Base-by-base conservation (phyloP, 2,797 vertebrate genomes). In the Pseudopleuronectes americanus region DNA sequence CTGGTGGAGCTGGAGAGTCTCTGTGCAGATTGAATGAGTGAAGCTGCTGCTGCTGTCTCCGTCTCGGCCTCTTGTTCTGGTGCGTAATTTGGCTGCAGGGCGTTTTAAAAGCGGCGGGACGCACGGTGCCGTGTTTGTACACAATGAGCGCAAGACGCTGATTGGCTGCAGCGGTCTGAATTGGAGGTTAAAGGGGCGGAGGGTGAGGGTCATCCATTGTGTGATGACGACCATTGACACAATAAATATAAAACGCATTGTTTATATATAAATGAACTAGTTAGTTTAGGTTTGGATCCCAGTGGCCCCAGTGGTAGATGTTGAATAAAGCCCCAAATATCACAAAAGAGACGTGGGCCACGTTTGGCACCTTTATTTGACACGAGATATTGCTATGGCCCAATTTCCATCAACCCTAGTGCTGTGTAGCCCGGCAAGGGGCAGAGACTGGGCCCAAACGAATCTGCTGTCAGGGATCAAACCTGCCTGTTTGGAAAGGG, bases 151-250 rank as follows among this genome's bases (percentile, higher is more conserved):
- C 56, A 67, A 66, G 63, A 23, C 60, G 59, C 71, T 87, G 84
- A 92, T 92, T 93, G 92, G 91, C 62, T 83, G 76, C 48, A 36
- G 59, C 64, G 62, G 57, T 22, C n/a, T 70, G 71, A 62, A 16
- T 17, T 13, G 17, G 43, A 45, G 43, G 43, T 45, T 45, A 41
- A 41, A 49, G 49, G 8, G 41, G 21, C 10, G 13, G 57, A 19
- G 7, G 6, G 14, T n/a, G 14, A 49, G 31, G 60, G 22, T 0
- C 22, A 22, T 57, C 26, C 43, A 57, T 68, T 77, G 76, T 68
- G 60, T n/a, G 56, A 19, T n/a, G 38, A 53, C 8, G 28, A 74
- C 47, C 14, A 26, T 21, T 22, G 23, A 59, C 64, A 43, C 48
- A 22, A 54, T 65, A 31, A 68, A 69, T 28, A n/a, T 8, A 47